Evolutionary conservation across 1,140 invertebrate genomes (phyloP).

Genomic region (Vanessa tameamea): DNA sequence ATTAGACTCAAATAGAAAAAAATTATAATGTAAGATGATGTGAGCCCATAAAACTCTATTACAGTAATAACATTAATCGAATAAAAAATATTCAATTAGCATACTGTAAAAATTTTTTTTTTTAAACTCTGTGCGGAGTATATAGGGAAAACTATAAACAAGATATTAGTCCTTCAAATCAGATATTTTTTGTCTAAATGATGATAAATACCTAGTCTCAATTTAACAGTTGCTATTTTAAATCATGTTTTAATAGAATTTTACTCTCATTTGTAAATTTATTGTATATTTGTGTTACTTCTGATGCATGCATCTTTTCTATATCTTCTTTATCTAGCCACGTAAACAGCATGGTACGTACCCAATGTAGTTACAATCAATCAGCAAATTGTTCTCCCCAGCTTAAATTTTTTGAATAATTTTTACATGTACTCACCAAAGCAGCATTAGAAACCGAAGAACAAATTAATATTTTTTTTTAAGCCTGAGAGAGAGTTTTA

Average conservation of each 20-base stretch:
- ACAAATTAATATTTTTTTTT: constrained; percentile 60
- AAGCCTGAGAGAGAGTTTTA: constrained; percentile 60
- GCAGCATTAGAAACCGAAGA: constrained; percentile 75
- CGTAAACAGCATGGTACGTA: constrained; percentile 76
- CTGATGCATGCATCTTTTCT: constrained; percentile 39
- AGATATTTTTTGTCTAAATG: neutral
- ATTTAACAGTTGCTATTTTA: neutral
- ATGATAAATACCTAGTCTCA: neutral
- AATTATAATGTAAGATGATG: neutral
- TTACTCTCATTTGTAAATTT: neutral
- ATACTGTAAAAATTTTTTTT: neutral
- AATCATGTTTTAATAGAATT: neutral
- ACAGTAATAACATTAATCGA: neutral
- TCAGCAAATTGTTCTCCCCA: constrained; percentile 71
- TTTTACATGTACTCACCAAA: constrained; percentile 77
- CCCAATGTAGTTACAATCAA: constrained; percentile 73
- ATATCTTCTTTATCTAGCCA: constrained; percentile 58
- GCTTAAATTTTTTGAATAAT: constrained; percentile 64
- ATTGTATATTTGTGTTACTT: constrained; percentile 3
- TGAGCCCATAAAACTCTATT: neutral
- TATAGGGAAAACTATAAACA: neutral
- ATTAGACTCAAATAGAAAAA: neutral
- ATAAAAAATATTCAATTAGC: neutral
- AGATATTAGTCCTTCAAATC: neutral
- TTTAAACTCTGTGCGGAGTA: neutral